Evolutionary conservation across 1,140 invertebrate species (phyloP).

Genomic region (Mactra quadrangularis): DNA sequence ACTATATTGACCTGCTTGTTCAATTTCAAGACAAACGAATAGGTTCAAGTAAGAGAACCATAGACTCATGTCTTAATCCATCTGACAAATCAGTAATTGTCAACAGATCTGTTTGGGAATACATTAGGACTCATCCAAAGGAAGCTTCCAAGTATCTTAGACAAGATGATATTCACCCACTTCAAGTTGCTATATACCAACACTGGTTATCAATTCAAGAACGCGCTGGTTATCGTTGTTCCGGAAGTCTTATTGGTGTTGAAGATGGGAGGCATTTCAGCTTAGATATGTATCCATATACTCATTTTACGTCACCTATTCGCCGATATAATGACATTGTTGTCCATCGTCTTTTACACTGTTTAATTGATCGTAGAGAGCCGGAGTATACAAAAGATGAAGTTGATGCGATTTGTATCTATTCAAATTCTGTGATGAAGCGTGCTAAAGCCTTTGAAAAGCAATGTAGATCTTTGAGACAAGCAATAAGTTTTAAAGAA

Average conservation of each 20-base stretch:
- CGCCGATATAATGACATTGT: conserved; percentile 60
- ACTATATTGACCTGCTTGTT: conserved; percentile 54
- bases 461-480: conserved; percentile 51
- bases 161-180: conserved; percentile 86
- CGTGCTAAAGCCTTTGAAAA: conserved; percentile 60
- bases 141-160: conserved; percentile 88
- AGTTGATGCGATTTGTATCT: conserved; percentile 54
- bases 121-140: conserved; percentile 91
- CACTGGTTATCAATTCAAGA: conserved; percentile 65
- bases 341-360: conserved; percentile 60
- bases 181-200: conserved; percentile 36
- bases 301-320: conserved; percentile 65
- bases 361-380: conserved; percentile 21
- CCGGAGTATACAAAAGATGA: conserved; percentile 51
- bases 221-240: conserved; percentile 62
- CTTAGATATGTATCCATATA: conserved; percentile 58
- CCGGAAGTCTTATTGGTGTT: conserved; percentile 6
- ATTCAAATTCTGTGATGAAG: conserved; percentile 51
- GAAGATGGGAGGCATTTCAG: conserved; percentile 48
- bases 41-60: conserved; percentile 1
- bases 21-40: conserved; percentile 54
- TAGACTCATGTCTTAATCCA: conserved; percentile 36
- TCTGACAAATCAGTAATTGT: conserved; percentile 28
- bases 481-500: conserved; percentile 57
- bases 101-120: conserved; percentile 84